These are phyloP conservation scores for Isurus oxyrinchus DNA, from an alignment of 2,113 vertebrate genomes.

Conservation along the genomic window DNA sequence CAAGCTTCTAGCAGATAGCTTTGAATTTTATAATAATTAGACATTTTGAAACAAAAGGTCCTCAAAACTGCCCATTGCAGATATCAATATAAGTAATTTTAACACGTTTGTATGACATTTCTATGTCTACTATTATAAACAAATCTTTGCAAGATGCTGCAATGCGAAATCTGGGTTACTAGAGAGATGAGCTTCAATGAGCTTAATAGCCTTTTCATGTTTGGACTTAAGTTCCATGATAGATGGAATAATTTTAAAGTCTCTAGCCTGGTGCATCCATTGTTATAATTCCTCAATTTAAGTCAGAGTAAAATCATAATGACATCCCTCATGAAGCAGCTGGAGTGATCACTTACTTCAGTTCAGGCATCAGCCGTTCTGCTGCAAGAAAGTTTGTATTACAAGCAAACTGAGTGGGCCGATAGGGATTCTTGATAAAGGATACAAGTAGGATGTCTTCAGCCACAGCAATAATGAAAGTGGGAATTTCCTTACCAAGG, in stretches of 20 bases:
- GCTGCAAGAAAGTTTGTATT: neutral
- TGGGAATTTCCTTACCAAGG: neutral
- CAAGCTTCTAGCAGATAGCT: neutral
- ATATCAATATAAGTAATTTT: neutral
- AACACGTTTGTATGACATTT: neutral
- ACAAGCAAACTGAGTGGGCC: neutral
- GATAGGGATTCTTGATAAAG: neutral
- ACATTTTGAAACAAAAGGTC: neutral
- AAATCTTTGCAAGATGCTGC: too few species aligned
- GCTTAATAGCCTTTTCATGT: neutral
- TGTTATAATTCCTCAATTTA: neutral
- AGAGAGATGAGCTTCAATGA: too few species aligned
- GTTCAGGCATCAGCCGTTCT: neutral
- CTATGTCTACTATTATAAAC: too few species aligned
- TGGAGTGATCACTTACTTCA: neutral
- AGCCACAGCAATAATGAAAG: neutral
- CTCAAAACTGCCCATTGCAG: neutral
- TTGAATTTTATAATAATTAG: neutral
- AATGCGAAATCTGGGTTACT: too few species aligned
- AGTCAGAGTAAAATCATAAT: neutral
- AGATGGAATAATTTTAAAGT: too few species aligned
- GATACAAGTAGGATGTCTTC: neutral
- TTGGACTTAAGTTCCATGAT: neutral
- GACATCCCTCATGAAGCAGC: neutral
- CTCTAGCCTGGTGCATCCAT: neutral